Conservation (phyloP, 2,888 invertebrate genomes). For the Hirtodrosophila alboralis region DNA sequence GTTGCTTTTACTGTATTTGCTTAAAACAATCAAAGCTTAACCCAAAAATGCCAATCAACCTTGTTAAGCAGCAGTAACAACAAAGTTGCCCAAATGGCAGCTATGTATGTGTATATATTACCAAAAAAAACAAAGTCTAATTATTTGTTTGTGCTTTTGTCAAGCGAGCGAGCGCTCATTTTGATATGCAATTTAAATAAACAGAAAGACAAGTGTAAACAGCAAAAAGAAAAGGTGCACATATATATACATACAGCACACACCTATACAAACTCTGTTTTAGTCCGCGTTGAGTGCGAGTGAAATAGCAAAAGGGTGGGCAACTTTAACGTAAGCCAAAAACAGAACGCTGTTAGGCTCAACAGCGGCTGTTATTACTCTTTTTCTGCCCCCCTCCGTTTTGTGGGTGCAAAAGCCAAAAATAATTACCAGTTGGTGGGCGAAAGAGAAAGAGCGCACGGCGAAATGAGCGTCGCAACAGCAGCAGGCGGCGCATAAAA, state of each 20-base stretch:
- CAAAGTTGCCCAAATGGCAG: conserved; percentile 21
- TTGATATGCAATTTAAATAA: conserved; percentile 30
- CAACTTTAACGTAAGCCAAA: conserved; percentile 19
- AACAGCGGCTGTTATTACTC: conserved; percentile 28
- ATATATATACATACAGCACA: no score
- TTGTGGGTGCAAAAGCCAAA: conserved; percentile 50
- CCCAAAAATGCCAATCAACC: conserved; percentile 49
- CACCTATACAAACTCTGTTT: conserved; percentile 10
- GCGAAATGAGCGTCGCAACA: conserved; percentile 20
- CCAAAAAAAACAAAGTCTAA: conserved; percentile 15
- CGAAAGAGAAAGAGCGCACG: conserved; percentile 7
- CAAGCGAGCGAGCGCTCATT: conserved; percentile 6
- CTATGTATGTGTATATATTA: conserved; percentile 20
- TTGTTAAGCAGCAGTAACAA: conserved; percentile 3
- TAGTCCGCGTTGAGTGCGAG: conserved; percentile 17
- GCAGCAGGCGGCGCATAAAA: conserved; percentile 50
- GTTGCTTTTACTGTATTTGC: conserved; percentile 4
- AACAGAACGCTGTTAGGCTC: conserved; percentile 44
- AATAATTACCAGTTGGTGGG: conserved; percentile 49
- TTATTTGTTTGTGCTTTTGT: conserved; percentile 26
- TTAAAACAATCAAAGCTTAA: conserved; percentile 41
- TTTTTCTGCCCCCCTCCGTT: no score
- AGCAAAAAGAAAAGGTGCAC: conserved; percentile 21
- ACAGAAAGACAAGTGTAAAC: conserved; percentile 40
- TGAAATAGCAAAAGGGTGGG: conserved; percentile 9